Evolutionary conservation across 2,797 vertebrate genomes (phyloP).

Genomic region (Hoplostethus mediterraneus): DNA sequence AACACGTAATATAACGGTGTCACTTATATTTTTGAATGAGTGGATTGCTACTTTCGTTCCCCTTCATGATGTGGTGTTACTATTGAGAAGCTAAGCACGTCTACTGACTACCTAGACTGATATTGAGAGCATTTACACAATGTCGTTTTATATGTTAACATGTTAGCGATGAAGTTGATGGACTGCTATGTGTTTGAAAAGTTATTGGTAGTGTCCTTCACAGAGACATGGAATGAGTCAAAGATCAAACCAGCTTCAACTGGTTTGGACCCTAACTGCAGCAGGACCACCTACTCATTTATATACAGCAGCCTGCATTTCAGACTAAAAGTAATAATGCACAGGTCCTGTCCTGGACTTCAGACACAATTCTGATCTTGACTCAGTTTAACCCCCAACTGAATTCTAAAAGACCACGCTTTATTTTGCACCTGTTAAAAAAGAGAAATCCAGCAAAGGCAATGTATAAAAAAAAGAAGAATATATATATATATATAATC

Average conservation of each 20-base stretch:
- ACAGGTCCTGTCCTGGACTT: conserved; percentile 22
- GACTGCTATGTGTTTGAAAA: conserved; percentile 2
- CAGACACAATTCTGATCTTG: conserved; percentile 23
- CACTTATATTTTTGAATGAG: neutral
- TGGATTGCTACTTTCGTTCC: neutral
- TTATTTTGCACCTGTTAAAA: conserved; percentile 56
- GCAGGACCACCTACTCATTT: conserved; percentile 19
- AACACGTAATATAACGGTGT: neutral
- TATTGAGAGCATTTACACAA: no score
- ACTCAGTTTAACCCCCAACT: conserved; percentile 24
- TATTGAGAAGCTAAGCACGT: no score
- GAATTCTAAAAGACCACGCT: conserved; percentile 37
- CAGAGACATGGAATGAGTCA: neutral
- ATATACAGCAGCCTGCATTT: conserved; percentile 28
- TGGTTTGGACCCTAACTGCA: conserved; percentile 9
- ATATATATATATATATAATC: conserved; percentile 65
- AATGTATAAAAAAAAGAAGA: conserved; percentile 75
- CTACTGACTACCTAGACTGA: no score
- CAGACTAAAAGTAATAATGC: conserved; percentile 38
- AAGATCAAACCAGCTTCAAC: conserved; percentile 39
- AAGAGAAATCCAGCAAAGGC: conserved; percentile 59
- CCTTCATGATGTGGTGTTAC: no score
- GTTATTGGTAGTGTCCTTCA: conserved; percentile 41
- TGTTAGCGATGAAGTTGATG: no score
- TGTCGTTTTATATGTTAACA: no score